A percentile compares a stretch with the other conserved stretches of the same genome.
phyloP scores from a whole-genome alignment of 2,113 vertebrate genomes.

The Uria lomvia region DNA sequence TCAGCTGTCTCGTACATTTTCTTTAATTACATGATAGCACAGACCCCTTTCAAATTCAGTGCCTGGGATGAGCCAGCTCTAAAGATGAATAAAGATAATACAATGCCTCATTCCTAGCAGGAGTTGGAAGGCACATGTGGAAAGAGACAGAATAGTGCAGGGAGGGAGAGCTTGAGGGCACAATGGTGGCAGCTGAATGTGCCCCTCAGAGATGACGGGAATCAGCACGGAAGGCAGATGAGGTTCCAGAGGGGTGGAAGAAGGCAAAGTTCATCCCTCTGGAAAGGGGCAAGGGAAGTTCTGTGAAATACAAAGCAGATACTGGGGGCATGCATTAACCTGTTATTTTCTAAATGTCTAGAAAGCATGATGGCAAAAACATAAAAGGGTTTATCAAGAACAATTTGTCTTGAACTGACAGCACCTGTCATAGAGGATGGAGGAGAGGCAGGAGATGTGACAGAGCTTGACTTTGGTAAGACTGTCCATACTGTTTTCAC shows the following conservation, averaged over 20 bases:
- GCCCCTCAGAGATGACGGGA: not conserved
- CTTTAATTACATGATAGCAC: not conserved
- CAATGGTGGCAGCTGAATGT: not conserved
- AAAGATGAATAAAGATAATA: not conserved
- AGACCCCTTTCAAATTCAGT: constrained; percentile 24
- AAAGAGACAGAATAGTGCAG: not conserved
- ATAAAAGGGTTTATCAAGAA: not conserved
- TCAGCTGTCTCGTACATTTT: not conserved
- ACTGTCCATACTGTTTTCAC: not conserved
- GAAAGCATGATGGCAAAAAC: not conserved
- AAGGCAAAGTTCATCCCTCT: not conserved
- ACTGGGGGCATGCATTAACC: not conserved
- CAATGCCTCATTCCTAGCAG: not conserved
- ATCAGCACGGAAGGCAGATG: not conserved
- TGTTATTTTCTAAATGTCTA: not conserved
- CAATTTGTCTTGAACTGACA: not conserved
- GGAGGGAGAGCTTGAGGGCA: not conserved
- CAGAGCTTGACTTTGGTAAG: not conserved
- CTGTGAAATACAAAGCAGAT: not conserved
- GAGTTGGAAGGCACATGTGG: not conserved
- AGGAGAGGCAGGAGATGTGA: not conserved
- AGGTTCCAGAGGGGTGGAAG: not conserved
- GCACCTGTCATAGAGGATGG: not conserved
- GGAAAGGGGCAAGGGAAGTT: not conserved
- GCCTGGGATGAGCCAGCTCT: not conserved